Conservation (phyloP, 2,888 invertebrate species). For the Heliconius charithonia region DNA sequence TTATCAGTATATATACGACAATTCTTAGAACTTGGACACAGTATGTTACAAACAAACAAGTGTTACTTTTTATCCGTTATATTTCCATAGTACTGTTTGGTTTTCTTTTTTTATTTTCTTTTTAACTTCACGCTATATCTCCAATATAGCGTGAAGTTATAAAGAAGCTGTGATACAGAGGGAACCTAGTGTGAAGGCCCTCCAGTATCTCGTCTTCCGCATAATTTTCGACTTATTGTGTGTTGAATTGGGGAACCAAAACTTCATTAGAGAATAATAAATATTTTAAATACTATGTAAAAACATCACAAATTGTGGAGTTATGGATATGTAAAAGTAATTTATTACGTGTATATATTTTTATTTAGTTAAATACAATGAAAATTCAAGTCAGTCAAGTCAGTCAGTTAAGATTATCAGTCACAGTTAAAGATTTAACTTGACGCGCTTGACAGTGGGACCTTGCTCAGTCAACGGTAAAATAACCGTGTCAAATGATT, state of each 20-base stretch:
- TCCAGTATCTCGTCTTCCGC: background rate
- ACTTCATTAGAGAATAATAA: background rate
- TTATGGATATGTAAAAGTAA: too few species aligned
- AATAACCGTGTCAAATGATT: conserved; percentile 50
- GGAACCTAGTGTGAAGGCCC: background rate
- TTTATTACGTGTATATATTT: too few species aligned
- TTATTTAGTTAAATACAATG: too few species aligned
- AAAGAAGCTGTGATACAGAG: background rate
- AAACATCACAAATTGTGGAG: too few species aligned
- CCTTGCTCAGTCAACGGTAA: conserved; percentile 44
- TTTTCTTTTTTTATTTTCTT: background rate
- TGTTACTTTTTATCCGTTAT: too few species aligned
- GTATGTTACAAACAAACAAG: conserved; percentile 1
- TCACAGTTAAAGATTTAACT: background rate
- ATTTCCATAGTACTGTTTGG: background rate
- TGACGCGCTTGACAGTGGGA: conserved; percentile 41
- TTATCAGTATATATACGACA: background rate
- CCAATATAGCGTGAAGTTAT: too few species aligned
- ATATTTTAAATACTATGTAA: too few species aligned
- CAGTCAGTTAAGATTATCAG: background rate
- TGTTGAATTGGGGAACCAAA: background rate
- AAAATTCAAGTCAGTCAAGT: too few species aligned
- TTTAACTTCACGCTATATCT: background rate
- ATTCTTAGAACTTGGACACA: conserved; percentile 5
- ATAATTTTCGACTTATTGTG: background rate